phyloP scores from a whole-genome alignment of 2,113 vertebrate genomes.

The Loxodonta africana region DNA sequence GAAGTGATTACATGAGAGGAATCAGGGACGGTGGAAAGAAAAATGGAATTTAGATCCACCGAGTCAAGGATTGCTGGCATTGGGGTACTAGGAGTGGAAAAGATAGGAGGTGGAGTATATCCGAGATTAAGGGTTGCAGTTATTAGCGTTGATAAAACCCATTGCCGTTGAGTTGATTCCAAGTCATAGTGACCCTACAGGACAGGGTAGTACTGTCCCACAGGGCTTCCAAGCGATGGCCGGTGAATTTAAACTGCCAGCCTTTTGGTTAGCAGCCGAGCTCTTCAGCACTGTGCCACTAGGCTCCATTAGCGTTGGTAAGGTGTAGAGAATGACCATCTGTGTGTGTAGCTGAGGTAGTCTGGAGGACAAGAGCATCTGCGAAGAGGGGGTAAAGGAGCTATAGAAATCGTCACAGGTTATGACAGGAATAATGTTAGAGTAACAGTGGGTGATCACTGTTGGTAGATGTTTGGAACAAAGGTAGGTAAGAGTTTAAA shows the following conservation, averaged over 20 bases:
- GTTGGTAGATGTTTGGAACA: neutral
- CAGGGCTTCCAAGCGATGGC: too few relatives aligned
- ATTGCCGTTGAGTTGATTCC: too few relatives aligned
- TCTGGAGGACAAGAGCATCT: neutral
- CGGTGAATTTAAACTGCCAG: too few relatives aligned
- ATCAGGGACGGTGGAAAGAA: neutral
- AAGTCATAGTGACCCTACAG: too few relatives aligned
- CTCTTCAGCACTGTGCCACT: too few relatives aligned
- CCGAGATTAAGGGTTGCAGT: neutral
- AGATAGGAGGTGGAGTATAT: neutral
- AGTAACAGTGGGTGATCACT: neutral
- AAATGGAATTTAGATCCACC: neutral
- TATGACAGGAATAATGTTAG: neutral
- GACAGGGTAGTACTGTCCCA: too few relatives aligned
- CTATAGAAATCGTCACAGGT: neutral
- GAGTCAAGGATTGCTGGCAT: neutral
- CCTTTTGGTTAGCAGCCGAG: too few relatives aligned
- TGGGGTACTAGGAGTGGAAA: neutral
- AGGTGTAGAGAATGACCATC: neutral
- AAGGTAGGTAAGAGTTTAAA: neutral
- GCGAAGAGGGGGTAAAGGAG: neutral
- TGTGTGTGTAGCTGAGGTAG: neutral
- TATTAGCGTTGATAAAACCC: neutral
- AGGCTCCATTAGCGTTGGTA: too few relatives aligned
- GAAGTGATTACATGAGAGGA: neutral